phyloP scores from a whole-genome alignment of 2,888 invertebrate species.

The Tenthredo amoena region DNA sequence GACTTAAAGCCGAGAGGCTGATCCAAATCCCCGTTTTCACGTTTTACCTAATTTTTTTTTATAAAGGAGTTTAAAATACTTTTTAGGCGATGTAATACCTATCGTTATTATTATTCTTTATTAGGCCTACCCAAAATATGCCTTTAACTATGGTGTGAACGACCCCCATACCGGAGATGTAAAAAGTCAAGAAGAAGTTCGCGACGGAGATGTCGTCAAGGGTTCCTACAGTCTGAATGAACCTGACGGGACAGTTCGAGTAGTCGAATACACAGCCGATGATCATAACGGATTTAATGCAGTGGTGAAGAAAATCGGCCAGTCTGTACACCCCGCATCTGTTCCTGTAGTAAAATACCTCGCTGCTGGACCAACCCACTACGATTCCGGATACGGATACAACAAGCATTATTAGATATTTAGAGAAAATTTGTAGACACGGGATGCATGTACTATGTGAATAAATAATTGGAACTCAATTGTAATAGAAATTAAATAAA shows the following conservation, averaged over 20 bases:
- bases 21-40: not conserved
- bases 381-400: slow-evolving; percentile 31
- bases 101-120: not conserved
- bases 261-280: slow-evolving; percentile 72
- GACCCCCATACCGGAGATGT: slow-evolving; percentile 72
- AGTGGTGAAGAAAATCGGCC: slow-evolving; percentile 72
- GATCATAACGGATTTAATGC: slow-evolving; percentile 73
- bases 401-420: slow-evolving; percentile 11
- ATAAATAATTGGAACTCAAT: not conserved
- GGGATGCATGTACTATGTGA: not conserved
- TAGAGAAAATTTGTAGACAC: not conserved
- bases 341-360: not conserved
- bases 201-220: slow-evolving; percentile 70
- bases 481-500: not conserved
- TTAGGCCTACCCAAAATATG: slow-evolving; percentile 70
- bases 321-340: slow-evolving; percentile 64
- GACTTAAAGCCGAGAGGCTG: not conserved
- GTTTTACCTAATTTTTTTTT: not conserved
- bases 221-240: slow-evolving; percentile 72
- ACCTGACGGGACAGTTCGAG: slow-evolving; percentile 71
- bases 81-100: not conserved
- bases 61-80: not conserved
- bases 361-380: not conserved
- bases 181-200: slow-evolving; percentile 69
- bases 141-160: slow-evolving; percentile 71